Base-by-base conservation (phyloP, 1,140 invertebrate genomes). In the Sinonovacula constricta region DNA sequence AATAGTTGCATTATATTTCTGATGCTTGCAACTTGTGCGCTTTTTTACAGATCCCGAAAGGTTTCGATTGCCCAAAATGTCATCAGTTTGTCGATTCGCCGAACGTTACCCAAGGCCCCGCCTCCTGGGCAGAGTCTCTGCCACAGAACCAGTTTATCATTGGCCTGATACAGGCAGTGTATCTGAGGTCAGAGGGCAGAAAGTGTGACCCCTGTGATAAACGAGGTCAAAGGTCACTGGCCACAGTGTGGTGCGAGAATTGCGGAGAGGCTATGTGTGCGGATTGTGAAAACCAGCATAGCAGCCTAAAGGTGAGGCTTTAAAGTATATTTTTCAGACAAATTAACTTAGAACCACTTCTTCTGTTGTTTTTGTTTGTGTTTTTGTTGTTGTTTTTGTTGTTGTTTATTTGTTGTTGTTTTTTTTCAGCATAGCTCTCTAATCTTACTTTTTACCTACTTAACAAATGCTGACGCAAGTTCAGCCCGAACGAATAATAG, bases 211-310 rank as follows among this genome's bases (percentile, higher is more conserved):
- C 81, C 4, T 83, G 81, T 53, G 65, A 53, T 22, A 69, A 30
- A 49, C 54, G 78, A 31, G 71, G 76, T 3, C 69, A 80, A 18
- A 39, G 24, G 14, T 67, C 59, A 12, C 53, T 79, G 15, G 81
- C 81, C 3, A n/a, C 59, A 26, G 79, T 62, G 54, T 83, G 81
- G 81, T 83, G 81, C 39, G 75, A 80, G 30, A 76, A 83, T 56
- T 83, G 81, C 33, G 74, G 72, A 1, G 81, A 80, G 31, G 81
- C 81, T 28, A 70, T 80, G 39, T 83, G 81, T 54, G 78, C 78
- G 18, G 53, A 75, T 14, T 83, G 81, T 31, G 74, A 80, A 57
- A 70, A 59, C 30, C 75, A 74, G 33, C 81, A 83, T 30, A 80
- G 56, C 39, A 72, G 66, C 15, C 57, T 83, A 28, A 83, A 83